phyloP scores from a whole-genome alignment of 2,888 invertebrate species.

The Metallyticus violacea region DNA sequence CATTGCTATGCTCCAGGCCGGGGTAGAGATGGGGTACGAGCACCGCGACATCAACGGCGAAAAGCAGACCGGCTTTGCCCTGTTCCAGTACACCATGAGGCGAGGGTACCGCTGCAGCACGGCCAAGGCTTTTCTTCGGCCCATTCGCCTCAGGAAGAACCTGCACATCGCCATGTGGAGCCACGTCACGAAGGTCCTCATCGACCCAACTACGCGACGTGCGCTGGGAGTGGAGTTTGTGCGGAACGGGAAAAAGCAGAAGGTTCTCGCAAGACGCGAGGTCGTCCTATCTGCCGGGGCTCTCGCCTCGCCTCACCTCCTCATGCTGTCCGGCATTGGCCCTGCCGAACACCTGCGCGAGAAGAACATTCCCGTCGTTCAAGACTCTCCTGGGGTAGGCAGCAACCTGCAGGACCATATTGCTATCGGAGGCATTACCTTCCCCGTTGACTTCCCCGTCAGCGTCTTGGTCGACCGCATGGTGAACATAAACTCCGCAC shows the following conservation, averaged over 20 bases:
- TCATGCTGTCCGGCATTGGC: conserved; percentile 90
- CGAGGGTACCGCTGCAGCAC: conserved; percentile 79
- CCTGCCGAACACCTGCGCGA: conserved; percentile 69
- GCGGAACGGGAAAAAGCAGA: conserved; percentile 56
- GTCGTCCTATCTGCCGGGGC: conserved; percentile 59
- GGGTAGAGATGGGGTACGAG: conserved; percentile 90
- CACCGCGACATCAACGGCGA: conserved; percentile 81
- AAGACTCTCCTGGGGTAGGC: conserved; percentile 79
- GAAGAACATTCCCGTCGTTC: conserved; percentile 68
- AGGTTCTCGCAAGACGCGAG: conserved; percentile 68
- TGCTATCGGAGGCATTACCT: conserved; percentile 79
- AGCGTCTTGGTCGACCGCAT: conserved; percentile 77
- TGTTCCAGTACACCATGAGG: conserved; percentile 87
- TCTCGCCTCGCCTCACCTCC: conserved; percentile 84
- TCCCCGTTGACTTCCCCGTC: conserved; percentile 75
- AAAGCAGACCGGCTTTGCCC: conserved; percentile 81
- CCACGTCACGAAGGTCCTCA: conserved; percentile 67
- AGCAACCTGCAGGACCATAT: conserved; percentile 88
- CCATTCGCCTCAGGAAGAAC: conserved; percentile 71
- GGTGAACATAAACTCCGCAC: conserved; percentile 77
- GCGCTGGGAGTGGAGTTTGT: conserved; percentile 80
- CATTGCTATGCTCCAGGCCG: conserved; percentile 81
- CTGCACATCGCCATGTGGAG: conserved; percentile 78
- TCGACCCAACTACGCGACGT: conserved; percentile 66
- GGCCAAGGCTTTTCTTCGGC: conserved; percentile 81